phyloP scores from a whole-genome alignment of 2,113 vertebrate genomes.

The Psittacula cyanocephala region DNA sequence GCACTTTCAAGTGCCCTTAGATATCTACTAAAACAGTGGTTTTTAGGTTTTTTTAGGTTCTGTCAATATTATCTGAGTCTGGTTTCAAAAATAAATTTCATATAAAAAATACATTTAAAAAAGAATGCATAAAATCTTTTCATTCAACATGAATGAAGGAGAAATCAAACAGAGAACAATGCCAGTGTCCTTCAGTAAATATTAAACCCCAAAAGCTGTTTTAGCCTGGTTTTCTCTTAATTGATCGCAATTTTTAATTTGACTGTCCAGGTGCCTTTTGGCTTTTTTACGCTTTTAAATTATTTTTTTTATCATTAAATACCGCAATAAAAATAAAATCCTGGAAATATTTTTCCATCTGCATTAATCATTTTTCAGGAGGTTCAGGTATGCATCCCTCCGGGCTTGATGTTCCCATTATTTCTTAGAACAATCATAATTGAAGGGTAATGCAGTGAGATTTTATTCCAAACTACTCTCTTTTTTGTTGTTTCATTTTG shows the following conservation, averaged over 20 bases:
- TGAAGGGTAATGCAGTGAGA: not conserved
- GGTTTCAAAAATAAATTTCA: not conserved
- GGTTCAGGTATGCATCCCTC: not conserved
- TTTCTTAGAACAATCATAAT: not conserved
- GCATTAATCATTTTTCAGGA: not conserved
- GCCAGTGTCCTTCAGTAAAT: not conserved
- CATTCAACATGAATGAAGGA: not conserved
- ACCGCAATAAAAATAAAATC: not conserved
- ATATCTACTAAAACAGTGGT: not conserved
- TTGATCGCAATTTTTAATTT: not conserved
- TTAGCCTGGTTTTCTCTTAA: not conserved
- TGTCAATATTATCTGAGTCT: not conserved
- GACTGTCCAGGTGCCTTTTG: not conserved
- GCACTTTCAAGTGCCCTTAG: not conserved
- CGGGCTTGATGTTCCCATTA: not conserved
- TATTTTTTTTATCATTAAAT: not conserved
- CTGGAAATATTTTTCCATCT: not conserved
- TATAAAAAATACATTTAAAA: not conserved
- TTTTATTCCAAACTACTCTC: not conserved
- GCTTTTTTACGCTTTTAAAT: not conserved
- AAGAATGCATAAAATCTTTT: not conserved
- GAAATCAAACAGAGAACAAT: not conserved
- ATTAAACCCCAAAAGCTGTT: not conserved
- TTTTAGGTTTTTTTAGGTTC: not conserved
- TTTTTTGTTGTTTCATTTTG: not conserved